Evolutionary conservation across 2,113 vertebrate genomes (phyloP), one percentile per base, ranked within the genome.

Genomic region (Noctilio leporinus): DNA sequence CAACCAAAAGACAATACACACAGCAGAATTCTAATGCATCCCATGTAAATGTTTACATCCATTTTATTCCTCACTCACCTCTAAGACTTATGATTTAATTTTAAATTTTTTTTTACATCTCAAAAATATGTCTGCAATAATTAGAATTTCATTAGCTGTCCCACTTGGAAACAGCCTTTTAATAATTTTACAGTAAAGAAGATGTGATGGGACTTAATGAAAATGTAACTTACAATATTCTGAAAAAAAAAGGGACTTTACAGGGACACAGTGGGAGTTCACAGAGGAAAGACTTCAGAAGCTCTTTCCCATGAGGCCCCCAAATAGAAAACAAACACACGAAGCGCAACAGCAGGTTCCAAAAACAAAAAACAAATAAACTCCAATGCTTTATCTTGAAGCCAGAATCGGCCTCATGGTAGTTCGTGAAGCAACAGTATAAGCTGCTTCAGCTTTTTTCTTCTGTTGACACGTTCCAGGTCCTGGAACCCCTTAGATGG

Each of bases 1-100:
- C 99, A 99, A 99, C 99, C 99, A 98, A 99, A 99, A 99, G 99
- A 99, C 99, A 99, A 99, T 98, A 99, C 99, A 99, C 99, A 99
- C 99, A 99, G 98, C 97, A 98, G 99, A 99, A 98, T 98, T 99
- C 99, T 99, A 99, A 99, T 99, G 99, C 99, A 99, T 99, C 98
- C 99, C 99, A 99, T 99, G 98, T 99, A 99, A 98, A 99, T 99
- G 99, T 99, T 99, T 99, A 99, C 99, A 99, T 98, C 98, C 98
- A 96, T 98, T 99, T 98, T 98, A 98, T 97, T 98, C 98, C 98
- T 98, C 98, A 92, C 96, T 98, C 97, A 28, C 97, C 96, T 97
- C 95, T 96, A 98, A 96, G 97, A 98, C 97, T 98, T 98, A 97
- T 97, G 97, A 97, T 97, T 97, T 97, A 97, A 84, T 96, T 97